Conservation (phyloP, 2,888 invertebrate genomes). For the Papilio gigon region DNA sequence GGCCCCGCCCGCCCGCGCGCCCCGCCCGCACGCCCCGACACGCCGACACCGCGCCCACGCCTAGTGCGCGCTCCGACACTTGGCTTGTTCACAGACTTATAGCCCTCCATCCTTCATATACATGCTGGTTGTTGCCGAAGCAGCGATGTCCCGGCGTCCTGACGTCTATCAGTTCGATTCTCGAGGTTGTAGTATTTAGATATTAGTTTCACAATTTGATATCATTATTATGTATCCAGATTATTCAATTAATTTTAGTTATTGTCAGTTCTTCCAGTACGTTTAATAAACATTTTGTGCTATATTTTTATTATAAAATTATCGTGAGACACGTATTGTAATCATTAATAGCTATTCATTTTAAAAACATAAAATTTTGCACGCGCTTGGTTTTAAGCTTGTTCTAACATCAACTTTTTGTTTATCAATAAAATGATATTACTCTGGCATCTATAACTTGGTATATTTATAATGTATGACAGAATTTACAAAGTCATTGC, state of each 20-base stretch:
- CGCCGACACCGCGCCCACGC: constrained; percentile 47
- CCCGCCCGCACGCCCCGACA: background rate
- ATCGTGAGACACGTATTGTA: background rate
- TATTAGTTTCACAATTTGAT: constrained; percentile 53
- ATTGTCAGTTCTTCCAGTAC: constrained; percentile 71
- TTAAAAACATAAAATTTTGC: constrained; percentile 7
- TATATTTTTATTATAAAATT: background rate
- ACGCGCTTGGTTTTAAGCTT: constrained; percentile 23
- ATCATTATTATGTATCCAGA: constrained; percentile 61
- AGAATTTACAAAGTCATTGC: background rate
- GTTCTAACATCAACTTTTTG: background rate
- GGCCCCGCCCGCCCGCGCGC: constrained; percentile 45
- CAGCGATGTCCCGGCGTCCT: background rate
- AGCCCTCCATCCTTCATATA: background rate
- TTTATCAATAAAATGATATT: background rate
- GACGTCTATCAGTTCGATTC: background rate
- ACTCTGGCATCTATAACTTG: constrained; percentile 10
- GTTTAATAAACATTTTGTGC: constrained; percentile 45
- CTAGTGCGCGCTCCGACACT: constrained; percentile 43
- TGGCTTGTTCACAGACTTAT: constrained; percentile 8
- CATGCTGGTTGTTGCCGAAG: background rate
- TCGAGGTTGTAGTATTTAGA: constrained; percentile 52
- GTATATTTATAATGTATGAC: constrained; percentile 5
- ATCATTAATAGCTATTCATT: background rate
- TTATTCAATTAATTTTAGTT: constrained; percentile 63